Evolutionary conservation across 2,797 vertebrate species (phyloP).

Genomic region (Syngnathus acus): DNA sequence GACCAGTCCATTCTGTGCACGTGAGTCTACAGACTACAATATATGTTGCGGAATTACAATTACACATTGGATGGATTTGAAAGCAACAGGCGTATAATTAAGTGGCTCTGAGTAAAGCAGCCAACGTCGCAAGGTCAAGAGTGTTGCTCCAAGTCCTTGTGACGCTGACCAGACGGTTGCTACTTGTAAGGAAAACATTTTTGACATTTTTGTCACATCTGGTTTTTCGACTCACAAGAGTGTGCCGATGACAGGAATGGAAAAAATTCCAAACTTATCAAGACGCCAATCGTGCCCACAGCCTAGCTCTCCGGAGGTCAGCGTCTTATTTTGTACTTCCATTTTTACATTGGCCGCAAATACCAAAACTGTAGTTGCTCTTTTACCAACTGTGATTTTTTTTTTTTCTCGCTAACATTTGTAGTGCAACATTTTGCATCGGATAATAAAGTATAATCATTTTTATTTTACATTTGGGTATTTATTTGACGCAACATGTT

Average conservation of each 20-base stretch:
- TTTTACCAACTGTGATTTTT: neutral
- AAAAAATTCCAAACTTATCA: constrained; percentile 23
- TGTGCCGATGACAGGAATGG: constrained; percentile 45
- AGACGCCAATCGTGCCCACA: constrained; percentile 7
- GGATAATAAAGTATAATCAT: neutral
- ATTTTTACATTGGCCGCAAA: neutral
- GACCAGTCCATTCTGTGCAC: constrained; percentile 99
- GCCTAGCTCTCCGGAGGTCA: neutral
- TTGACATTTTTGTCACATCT: constrained; percentile 23
- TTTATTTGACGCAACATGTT: too few relatives aligned
- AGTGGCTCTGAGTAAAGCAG: neutral
- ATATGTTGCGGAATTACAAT: neutral
- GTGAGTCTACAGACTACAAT: constrained; percentile 70
- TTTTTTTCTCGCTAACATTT: neutral
- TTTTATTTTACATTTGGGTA: too few relatives aligned
- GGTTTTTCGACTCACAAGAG: constrained; percentile 25
- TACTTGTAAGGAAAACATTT: constrained; percentile 21
- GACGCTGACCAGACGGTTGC: constrained; percentile 20
- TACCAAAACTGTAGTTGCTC: neutral
- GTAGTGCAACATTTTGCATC: neutral
- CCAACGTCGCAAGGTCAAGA: constrained; percentile 2
- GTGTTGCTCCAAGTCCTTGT: constrained; percentile 14
- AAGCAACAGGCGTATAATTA: neutral
- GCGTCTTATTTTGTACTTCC: neutral
- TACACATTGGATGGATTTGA: neutral